These are phyloP conservation scores for Euwallacea similis DNA, from an alignment of 1,140 invertebrate genomes.

Conservation along the genomic window DNA sequence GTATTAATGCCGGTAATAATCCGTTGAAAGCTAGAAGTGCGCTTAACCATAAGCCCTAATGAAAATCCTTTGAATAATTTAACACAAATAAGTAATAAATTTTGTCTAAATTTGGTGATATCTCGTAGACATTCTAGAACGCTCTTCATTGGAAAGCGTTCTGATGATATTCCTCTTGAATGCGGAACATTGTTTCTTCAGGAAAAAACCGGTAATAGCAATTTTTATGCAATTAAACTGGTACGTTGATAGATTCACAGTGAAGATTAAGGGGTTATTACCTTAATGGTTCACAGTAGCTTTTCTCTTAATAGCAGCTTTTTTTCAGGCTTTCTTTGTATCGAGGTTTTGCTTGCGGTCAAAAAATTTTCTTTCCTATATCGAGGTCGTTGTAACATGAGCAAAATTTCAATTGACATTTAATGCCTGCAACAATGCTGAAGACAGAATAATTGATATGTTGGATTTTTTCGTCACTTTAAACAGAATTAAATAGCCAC, in stretches of 20 bases:
- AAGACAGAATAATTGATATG: no score
- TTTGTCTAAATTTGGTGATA: background rate
- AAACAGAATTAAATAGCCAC: no score
- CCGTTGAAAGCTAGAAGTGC: no score
- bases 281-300: background rate
- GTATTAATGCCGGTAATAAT: no score
- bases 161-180: background rate
- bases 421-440: no score
- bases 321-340: background rate
- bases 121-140: background rate
- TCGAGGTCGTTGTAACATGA: no score
- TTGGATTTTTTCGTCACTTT: no score
- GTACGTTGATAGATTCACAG: background rate
- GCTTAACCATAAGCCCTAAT: no score
- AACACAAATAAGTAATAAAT: no score
- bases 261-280: background rate
- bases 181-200: background rate
- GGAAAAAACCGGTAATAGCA: constrained; percentile 1
- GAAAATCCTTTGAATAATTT: no score
- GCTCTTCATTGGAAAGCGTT: constrained; percentile 4
- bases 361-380: no score
- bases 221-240: constrained; percentile 2
- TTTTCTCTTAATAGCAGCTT: constrained; percentile 1
- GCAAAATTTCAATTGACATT: no score
- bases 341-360: background rate